phyloP scores from a whole-genome alignment of 2,797 vertebrate species.

The Notolepis coatsorum region DNA sequence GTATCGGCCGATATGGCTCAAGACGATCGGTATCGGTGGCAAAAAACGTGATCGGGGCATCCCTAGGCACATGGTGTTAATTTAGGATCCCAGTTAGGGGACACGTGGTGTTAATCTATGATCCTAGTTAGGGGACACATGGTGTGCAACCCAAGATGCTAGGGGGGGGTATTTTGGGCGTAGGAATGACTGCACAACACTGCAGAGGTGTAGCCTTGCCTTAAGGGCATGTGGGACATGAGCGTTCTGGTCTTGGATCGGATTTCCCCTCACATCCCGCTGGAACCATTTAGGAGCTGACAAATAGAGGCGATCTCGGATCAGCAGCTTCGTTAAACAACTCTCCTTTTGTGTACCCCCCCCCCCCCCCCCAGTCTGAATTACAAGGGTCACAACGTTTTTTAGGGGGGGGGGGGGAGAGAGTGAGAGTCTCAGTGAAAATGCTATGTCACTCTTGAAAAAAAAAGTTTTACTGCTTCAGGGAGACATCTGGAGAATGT shows the following conservation, averaged over 20 bases:
- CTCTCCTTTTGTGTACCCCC: constrained; percentile 38
- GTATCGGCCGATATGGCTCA: too few species aligned
- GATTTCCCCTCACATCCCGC: constrained; percentile 52
- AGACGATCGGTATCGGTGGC: too few species aligned
- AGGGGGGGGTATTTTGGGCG: constrained; percentile 42
- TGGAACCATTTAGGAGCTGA: constrained; percentile 56
- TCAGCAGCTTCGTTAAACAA: constrained; percentile 59
- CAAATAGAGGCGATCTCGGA: constrained; percentile 53
- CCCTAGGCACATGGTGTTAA: constrained; percentile 30
- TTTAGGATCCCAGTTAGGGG: constrained; percentile 33
- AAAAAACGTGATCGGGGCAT: too few species aligned
- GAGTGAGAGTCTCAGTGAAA: constrained; percentile 37
- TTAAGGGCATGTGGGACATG: constrained; percentile 40
- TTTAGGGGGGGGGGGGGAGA: too few species aligned
- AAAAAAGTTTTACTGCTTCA: constrained; percentile 17
- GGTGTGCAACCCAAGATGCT: constrained; percentile 43
- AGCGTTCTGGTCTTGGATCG: constrained; percentile 36
- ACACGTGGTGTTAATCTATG: too few species aligned
- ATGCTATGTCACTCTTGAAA: constrained; percentile 22
- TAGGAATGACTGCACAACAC: constrained; percentile 56
- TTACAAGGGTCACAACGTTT: constrained; percentile 27
- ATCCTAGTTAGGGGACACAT: background rate
- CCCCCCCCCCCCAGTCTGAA: constrained; percentile 30
- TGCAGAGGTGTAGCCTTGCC: constrained; percentile 40
- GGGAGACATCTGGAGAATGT: constrained; percentile 10